phyloP scores from a whole-genome alignment of 2,888 invertebrate genomes.

The Tortricodes alternella region DNA sequence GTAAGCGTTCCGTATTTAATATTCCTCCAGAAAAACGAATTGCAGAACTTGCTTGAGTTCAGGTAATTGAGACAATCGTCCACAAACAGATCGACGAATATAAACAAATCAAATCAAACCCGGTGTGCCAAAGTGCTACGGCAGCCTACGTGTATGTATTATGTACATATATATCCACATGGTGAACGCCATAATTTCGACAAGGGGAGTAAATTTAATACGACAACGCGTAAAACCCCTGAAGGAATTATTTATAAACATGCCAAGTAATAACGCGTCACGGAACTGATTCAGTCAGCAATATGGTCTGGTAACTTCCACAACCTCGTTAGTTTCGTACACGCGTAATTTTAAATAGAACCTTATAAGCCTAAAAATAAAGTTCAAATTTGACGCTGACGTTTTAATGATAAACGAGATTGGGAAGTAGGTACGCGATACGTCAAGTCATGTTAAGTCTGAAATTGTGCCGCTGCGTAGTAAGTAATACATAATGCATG shows the following conservation, averaged over 20 bases:
- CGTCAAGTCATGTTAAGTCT: slow-evolving; percentile 14
- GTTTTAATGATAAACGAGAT: too few relatives aligned
- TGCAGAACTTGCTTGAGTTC: too few relatives aligned
- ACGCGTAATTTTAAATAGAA: neutral
- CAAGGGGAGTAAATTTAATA: slow-evolving; percentile 10
- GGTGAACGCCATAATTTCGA: neutral
- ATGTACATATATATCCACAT: neutral
- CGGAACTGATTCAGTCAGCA: slow-evolving; percentile 26
- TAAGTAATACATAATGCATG: slow-evolving; percentile 28
- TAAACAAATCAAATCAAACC: too few relatives aligned
- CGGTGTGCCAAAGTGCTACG: too few relatives aligned
- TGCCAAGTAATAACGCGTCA: slow-evolving; percentile 20
- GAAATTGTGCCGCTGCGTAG: slow-evolving; percentile 19
- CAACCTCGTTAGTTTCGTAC: neutral
- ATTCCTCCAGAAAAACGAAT: too few relatives aligned
- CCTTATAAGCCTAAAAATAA: neutral
- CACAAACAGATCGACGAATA: too few relatives aligned
- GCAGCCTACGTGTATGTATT: too few relatives aligned
- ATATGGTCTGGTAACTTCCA: neutral
- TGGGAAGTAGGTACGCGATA: neutral
- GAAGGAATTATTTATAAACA: slow-evolving; percentile 28
- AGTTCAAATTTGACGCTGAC: neutral
- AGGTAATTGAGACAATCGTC: too few relatives aligned
- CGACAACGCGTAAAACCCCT: slow-evolving; percentile 5
- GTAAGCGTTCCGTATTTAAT: too few relatives aligned